Base-by-base conservation (phyloP, 2,888 invertebrate species). In the Caenorhabditis afra region DNA sequence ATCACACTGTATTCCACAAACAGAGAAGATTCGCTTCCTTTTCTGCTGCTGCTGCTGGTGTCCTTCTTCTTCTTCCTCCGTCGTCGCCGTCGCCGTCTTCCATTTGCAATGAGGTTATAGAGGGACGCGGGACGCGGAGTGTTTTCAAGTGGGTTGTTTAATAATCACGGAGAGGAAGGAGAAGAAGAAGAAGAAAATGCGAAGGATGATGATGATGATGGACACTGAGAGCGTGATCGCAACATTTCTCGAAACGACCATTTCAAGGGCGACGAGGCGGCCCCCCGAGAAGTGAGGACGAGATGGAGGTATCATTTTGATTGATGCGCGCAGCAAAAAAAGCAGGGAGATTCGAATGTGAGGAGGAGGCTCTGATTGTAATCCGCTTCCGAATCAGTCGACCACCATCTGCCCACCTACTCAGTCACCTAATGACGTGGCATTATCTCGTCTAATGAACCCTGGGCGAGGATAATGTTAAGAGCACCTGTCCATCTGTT, bases 81-180 rank as follows among this genome's bases (percentile, higher is more conserved):
- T 29, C 49, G 47, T 53, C 53, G 18, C 18, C 22, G n/a, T n/a
- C n/a, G n/a, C n/a, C n/a, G n/a, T n/a, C n/a, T n/a, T 49, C 47
- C 37, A 49, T 65, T 53, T 65, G 53, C 47, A 66, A 57, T 66
- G 57, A 66, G 66, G 66, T 66, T 66, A 66, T 55, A 55, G 16
- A 57, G 39, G 57, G 37, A 57, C 52, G 57, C n/a, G 39, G 35
- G n/a, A 53, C 35, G 53, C 64, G 29, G 44, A 14, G 57, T 57
- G 52, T 55, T 68, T 68, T 68, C 59, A 62, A 71, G 70, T 71
- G 70, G 70, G 70, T 71, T 71, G 70, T 71, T 62, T 71, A 71
- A 71, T 71, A 71, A 71, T 71, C 70, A 71, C 70, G 70, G 62
- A 61, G 44, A 41, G 18, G n/a, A 50, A 3, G 62, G 20, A 22